A percentile compares a stretch with the other conserved stretches of the same genome.
Conservation (phyloP, 1,140 invertebrate species). For the Magallana angulata region DNA sequence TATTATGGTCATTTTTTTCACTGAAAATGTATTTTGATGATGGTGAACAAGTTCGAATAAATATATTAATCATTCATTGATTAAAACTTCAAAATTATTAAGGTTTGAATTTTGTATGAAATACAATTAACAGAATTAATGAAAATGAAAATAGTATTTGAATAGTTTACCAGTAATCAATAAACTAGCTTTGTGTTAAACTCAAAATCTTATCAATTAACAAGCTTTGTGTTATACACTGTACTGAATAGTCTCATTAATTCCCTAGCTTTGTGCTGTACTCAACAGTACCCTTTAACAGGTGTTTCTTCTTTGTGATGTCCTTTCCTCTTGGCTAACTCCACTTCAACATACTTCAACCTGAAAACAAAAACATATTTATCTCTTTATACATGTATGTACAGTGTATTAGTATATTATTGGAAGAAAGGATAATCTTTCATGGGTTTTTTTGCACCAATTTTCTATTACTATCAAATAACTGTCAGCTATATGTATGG, state of each 20-base stretch:
- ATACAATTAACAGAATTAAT: too few species aligned
- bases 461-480: neutral
- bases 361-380: slow-evolving; percentile 75
- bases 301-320: slow-evolving; percentile 79
- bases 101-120: too few species aligned
- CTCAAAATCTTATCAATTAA: neutral
- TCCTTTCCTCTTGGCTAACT: slow-evolving; percentile 92
- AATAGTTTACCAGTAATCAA: neutral
- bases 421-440: too few species aligned
- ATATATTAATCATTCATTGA: too few species aligned
- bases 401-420: neutral
- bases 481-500: neutral
- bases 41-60: too few species aligned
- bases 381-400: neutral
- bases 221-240: neutral
- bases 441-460: too few species aligned
- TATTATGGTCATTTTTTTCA: too few species aligned
- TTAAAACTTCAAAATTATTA: too few species aligned
- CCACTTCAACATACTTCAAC: slow-evolving; percentile 98
- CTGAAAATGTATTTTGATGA: too few species aligned
- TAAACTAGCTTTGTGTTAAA: neutral
- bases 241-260: too few species aligned
- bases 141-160: too few species aligned
- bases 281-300: slow-evolving; percentile 26
- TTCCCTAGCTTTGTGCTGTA: too few species aligned